Evolutionary conservation across 2,888 invertebrate genomes (phyloP), one percentile per base, ranked within the genome.

Genomic region (Drosophila gaucha): DNA sequence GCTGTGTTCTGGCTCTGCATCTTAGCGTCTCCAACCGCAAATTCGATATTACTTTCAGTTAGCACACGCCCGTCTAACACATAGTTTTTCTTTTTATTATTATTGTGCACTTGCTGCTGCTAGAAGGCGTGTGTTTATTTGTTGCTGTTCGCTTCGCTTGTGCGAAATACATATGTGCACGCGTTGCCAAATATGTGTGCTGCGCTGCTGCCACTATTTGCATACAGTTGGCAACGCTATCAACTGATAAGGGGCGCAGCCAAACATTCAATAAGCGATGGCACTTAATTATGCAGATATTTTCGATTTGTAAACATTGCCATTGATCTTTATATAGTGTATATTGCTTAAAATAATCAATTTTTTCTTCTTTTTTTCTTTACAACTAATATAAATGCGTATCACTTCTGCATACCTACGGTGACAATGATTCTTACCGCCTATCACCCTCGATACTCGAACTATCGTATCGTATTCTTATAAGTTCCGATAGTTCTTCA

Each of bases 141-240:
- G 65, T 74, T 68, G 64, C 72, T 66, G 52, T 36, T 66, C 60
- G 60, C 31, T 50, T 69, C 4, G 35, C 16, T 56, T 69, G 75
- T 73, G 73, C 73, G 60, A 74, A 73, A 60, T 69, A 74, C 65
- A 65, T 55, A 59, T 59, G 49, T 46, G 30, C 44, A 44, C 71
- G 72, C 52, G 73, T 73, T 73, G 68, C 72, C 72, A 72, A 72
- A 4, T 51, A n/a, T 35, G 56, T 18, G 31, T 24, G 39, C 26
- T 54, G 41, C 20, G 30, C 18, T 33, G 39, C 46, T 65, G 47
- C 41, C 31, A 36, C 51, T 30, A 36, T 46, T 59, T 41, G 10
- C 30, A 30, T 43, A 12, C 38, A 57, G 56, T 55, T 73, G 73
- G 73, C 69, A 73, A 65, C 73, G 50, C 75, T 31, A n/a, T n/a